A percentile compares a stretch with the other conserved stretches of the same genome.
These are phyloP conservation scores for Brenthis hecate DNA, from an alignment of 2,888 invertebrate genomes.

Conservation along the genomic window DNA sequence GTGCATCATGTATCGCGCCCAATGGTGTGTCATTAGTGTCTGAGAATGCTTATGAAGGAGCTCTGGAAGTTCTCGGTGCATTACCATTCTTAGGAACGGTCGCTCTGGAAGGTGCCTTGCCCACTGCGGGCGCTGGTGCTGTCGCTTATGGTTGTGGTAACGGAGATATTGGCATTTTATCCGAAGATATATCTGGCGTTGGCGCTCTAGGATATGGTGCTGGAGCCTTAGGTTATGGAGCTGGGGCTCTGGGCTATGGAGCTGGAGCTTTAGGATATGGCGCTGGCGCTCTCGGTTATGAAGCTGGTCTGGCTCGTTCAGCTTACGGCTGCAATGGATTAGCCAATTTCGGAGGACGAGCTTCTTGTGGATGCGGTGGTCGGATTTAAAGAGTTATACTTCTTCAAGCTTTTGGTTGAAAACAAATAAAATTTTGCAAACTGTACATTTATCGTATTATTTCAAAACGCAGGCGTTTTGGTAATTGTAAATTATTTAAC, in stretches of 20 bases:
- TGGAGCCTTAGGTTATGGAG: not conserved
- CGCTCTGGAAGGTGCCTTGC: slow-evolving; percentile 43
- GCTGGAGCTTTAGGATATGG: slow-evolving; percentile 18
- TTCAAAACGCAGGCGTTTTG: too few species aligned
- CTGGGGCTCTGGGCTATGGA: slow-evolving; percentile 13
- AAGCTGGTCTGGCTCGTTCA: not conserved
- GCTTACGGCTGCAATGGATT: slow-evolving; percentile 2
- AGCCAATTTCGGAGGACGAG: not conserved
- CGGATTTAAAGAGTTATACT: not conserved
- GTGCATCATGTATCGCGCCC: slow-evolving; percentile 48
- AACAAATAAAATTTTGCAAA: not conserved
- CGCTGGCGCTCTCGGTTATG: slow-evolving; percentile 14
- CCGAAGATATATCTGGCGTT: not conserved
- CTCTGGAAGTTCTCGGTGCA: slow-evolving; percentile 44
- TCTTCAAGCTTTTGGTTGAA: not conserved
- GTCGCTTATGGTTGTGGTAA: slow-evolving; percentile 6
- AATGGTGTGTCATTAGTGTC: slow-evolving; percentile 49
- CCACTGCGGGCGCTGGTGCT: slow-evolving; percentile 37
- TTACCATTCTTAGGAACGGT: slow-evolving; percentile 49
- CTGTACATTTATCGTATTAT: too few species aligned
- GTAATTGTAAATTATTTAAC: too few species aligned
- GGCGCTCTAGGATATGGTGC: not conserved
- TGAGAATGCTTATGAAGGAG: slow-evolving; percentile 50
- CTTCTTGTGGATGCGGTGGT: not conserved
- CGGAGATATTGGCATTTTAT: not conserved